Evolutionary conservation across 2,888 invertebrate species (phyloP).

Genomic region (Rhabditoides inermis): DNA sequence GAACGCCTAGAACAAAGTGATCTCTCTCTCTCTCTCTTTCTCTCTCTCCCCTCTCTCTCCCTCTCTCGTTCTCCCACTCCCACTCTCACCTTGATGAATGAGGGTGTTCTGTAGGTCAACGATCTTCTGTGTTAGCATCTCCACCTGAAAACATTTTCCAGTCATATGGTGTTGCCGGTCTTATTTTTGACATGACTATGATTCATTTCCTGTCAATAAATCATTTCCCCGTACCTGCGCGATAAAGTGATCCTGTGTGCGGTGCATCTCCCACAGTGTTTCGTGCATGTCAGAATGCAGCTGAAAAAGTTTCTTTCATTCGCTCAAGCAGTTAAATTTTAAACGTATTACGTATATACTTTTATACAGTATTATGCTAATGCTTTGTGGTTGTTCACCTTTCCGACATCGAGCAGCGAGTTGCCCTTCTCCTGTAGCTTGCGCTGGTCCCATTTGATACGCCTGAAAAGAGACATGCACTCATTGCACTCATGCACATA

Average conservation of each 20-base stretch:
- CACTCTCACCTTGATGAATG: constrained; percentile 6
- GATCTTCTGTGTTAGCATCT: constrained; percentile 48
- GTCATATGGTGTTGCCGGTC: no score
- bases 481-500: no score
- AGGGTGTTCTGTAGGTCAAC: constrained; percentile 37
- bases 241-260: constrained; percentile 50
- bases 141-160: constrained; percentile 16
- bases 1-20: neutral
- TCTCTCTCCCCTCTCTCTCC: neutral
- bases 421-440: constrained; percentile 67
- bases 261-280: constrained; percentile 50
- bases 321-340: neutral
- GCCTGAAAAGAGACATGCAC: no score
- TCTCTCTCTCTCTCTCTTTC: neutral
- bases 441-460: constrained; percentile 72
- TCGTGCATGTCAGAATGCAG: constrained; percentile 51
- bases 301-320: no score
- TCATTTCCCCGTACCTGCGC: constrained; percentile 18
- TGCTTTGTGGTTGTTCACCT: constrained; percentile 63
- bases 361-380: neutral
- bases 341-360: constrained; percentile 3
- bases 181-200: no score
- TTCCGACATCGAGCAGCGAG: constrained; percentile 98
- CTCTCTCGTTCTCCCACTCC: neutral
- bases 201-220: neutral